Evolutionary conservation across 2,113 vertebrate genomes (phyloP), one percentile per base, ranked within the genome.

Genomic region (Tragelaphus scriptus): DNA sequence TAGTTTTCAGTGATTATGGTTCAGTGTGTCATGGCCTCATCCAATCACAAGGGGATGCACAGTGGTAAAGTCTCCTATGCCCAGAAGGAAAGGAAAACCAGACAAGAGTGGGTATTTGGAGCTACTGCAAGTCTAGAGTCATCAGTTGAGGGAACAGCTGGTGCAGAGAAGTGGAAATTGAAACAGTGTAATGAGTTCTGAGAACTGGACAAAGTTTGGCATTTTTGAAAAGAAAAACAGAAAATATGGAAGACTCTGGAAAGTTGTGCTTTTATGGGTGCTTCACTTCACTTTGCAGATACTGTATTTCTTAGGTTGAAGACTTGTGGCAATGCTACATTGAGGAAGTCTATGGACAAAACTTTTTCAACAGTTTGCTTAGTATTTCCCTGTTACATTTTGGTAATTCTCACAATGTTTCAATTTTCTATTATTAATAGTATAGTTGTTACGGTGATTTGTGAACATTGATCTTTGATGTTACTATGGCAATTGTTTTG

Each of bases 101-200:
- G 7, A 77, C 77, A 36, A 1, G 1, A 65, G 3, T 51, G 19
- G 84, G 68, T 2, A 51, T 51, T 28, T 75, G 11, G 75, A 85
- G 16, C 1, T 6, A 53, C 40, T 80, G 11, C 14, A 32, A 4
- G 23, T 36, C 47, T 44, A 28, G 26, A 71, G 40, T 4, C 11
- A 58, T 28, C 0, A 32, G 9, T 0, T 26, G 10, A 82, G 14
- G 12, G 3, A 53, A n/a, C 1, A 82, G 53, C n/a, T 51, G 3
- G 4, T 40, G 4, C 12, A 36, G 36, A 17, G 26, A 28, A 16
- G 17, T 11, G 7, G 32, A 51, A 9, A n/a, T 53, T 79, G n/a
- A 85, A 90, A 75, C 1, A 21, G 2, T 9, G 4, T 4, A 30
- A 13, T 19, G 51, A 81, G 12, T 40, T 79, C 44, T 53, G 7